These are phyloP conservation scores for Notarius quadriscutis DNA, from an alignment of 2,113 vertebrate species.

Conservation along the genomic window DNA sequence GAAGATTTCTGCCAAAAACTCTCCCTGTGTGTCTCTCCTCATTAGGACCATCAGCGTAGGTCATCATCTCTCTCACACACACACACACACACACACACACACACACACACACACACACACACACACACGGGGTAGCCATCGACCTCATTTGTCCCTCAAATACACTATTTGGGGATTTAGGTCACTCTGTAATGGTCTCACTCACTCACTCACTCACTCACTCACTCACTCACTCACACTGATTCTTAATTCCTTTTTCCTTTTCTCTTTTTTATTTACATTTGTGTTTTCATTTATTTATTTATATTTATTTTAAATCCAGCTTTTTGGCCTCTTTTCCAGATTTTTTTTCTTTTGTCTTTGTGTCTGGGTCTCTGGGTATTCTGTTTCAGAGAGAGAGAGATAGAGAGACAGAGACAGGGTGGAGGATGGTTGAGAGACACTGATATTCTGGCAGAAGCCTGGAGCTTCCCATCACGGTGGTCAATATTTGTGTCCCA, in stretches of 20 bases:
- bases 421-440: not conserved
- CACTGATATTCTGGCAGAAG: not conserved
- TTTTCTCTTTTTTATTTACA: not conserved
- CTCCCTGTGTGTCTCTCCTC: constrained; percentile 64
- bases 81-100: not conserved
- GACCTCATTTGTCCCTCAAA: constrained; percentile 26
- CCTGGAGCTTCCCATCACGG: not conserved
- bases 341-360: not conserved
- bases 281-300: no score
- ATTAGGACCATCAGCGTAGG: constrained; percentile 88
- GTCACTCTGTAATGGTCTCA: constrained; percentile 13
- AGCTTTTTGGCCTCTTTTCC: not conserved
- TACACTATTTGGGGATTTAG: constrained; percentile 23
- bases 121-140: constrained; percentile 1
- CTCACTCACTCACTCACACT: constrained; percentile 3
- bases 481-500: constrained; percentile 4
- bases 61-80: constrained; percentile 71
- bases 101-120: not conserved
- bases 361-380: not conserved
- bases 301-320: no score
- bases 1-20: constrained; percentile 85
- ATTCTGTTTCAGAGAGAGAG: not conserved
- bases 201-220: not conserved
- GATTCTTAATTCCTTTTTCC: not conserved
- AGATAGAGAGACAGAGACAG: no score